Conservation (phyloP, 2,888 invertebrate species). For the Ashinkailepas kermadecensis region DNA sequence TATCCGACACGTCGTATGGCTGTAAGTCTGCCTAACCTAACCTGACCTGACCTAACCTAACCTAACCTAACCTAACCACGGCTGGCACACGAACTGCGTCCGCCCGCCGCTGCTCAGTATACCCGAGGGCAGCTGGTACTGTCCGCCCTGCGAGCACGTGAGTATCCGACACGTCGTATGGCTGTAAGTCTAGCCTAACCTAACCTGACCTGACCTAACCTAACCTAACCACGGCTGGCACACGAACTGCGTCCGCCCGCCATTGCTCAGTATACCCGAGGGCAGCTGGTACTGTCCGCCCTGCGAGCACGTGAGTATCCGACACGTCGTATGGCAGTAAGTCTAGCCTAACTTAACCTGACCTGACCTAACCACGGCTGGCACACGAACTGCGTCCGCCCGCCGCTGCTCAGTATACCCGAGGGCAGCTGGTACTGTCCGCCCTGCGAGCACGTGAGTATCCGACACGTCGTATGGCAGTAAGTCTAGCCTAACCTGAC, state of each 20-base stretch:
- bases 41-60: too few species aligned
- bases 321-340: not conserved
- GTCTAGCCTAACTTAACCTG: too few species aligned
- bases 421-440: constrained; percentile 98
- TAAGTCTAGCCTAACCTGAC: too few species aligned
- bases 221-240: constrained; percentile 85
- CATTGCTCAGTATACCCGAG: constrained; percentile 87
- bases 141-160: constrained; percentile 94
- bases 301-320: constrained; percentile 78
- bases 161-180: constrained; percentile 42
- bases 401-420: constrained; percentile 85
- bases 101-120: constrained; percentile 85
- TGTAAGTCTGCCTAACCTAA: too few species aligned
- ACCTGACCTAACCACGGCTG: constrained; percentile 60
- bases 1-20: constrained; percentile 24
- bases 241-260: constrained; percentile 86
- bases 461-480: not conserved
- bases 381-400: constrained; percentile 91
- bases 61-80: too few species aligned
- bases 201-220: too few species aligned
- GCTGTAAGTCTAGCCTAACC: too few species aligned
- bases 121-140: constrained; percentile 97
- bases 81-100: constrained; percentile 96
- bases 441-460: constrained; percentile 84
- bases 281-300: constrained; percentile 98